Evolutionary conservation across 1,140 invertebrate genomes (phyloP).

Genomic region (Solenopsis fugax): DNA sequence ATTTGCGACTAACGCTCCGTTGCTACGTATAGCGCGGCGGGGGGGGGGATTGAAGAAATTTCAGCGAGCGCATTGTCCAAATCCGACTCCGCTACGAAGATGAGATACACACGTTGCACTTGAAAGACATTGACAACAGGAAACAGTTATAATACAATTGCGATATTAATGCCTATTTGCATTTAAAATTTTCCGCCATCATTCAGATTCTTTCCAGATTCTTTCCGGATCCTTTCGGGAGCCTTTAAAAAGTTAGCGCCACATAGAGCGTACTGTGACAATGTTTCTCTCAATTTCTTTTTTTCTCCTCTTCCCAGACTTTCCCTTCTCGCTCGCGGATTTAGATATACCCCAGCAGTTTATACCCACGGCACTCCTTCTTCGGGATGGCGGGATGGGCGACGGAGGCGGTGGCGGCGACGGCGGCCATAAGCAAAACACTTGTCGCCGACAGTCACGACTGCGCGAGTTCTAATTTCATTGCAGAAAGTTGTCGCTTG

Average conservation of each 20-base stretch:
- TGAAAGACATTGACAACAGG: neutral
- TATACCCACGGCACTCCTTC: slow-evolving; percentile 45
- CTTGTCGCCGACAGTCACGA: slow-evolving; percentile 82
- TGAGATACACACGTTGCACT: neutral
- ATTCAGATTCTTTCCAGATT: neutral
- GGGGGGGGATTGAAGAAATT: slow-evolving; percentile 18
- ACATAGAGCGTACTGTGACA: slow-evolving; percentile 11
- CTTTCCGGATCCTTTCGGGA: neutral
- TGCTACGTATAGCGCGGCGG: neutral
- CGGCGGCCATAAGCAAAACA: slow-evolving; percentile 83
- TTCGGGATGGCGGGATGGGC: slow-evolving; percentile 62
- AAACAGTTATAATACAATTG: neutral
- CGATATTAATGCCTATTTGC: slow-evolving; percentile 10
- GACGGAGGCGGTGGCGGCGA: slow-evolving; percentile 76
- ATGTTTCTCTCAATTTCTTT: slow-evolving; percentile 72
- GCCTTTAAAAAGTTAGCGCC: neutral
- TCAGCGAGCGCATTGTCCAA: slow-evolving; percentile 44
- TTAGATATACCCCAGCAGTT: slow-evolving; percentile 59
- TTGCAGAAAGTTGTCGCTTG: slow-evolving; percentile 85
- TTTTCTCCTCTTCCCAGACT: slow-evolving; percentile 14
- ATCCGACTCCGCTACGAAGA: slow-evolving; percentile 13
- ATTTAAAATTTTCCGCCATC: neutral
- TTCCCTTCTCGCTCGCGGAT: slow-evolving; percentile 70
- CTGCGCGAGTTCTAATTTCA: slow-evolving; percentile 85
- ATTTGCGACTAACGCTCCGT: slow-evolving; percentile 79